Evolutionary conservation across 2,888 invertebrate species (phyloP).

Genomic region (Hydropsyche betteni): DNA sequence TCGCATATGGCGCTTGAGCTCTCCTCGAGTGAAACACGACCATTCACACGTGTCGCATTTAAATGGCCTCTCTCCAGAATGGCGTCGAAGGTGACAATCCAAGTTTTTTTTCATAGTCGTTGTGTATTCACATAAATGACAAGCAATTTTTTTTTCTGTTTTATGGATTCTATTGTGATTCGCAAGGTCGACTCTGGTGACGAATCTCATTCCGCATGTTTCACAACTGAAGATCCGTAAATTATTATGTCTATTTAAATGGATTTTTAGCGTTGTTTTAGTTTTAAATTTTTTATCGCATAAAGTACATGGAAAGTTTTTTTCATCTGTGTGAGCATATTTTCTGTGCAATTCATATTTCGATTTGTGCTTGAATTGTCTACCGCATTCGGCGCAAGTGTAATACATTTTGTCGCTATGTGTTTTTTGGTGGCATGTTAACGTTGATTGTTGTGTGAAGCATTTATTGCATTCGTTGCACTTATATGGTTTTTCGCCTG

Average conservation of each 20-base stretch:
- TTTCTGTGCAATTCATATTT: slow-evolving; percentile 60
- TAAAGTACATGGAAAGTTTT: slow-evolving; percentile 59
- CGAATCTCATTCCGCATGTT: slow-evolving; percentile 63
- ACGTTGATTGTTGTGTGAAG: slow-evolving; percentile 62
- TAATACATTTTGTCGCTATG: slow-evolving; percentile 60
- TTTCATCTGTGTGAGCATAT: slow-evolving; percentile 59
- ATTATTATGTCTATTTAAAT: slow-evolving; percentile 62
- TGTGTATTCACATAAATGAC: slow-evolving; percentile 62
- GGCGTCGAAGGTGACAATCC: slow-evolving; percentile 60
- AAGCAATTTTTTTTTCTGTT: slow-evolving; percentile 57
- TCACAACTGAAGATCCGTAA: slow-evolving; percentile 63
- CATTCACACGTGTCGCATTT: slow-evolving; percentile 60
- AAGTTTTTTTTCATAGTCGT: slow-evolving; percentile 61
- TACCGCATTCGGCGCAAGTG: slow-evolving; percentile 55
- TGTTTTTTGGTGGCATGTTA: slow-evolving; percentile 61
- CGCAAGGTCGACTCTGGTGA: slow-evolving; percentile 61
- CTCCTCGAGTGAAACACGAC: slow-evolving; percentile 59
- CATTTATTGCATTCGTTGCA: slow-evolving; percentile 62
- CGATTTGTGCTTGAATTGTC: slow-evolving; percentile 62
- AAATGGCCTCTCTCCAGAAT: slow-evolving; percentile 60
- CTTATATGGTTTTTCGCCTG: slow-evolving; percentile 61
- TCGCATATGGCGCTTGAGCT: slow-evolving; percentile 59
- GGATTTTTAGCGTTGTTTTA: slow-evolving; percentile 59
- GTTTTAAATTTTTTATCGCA: slow-evolving; percentile 63
- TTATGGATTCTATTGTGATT: slow-evolving; percentile 62